A percentile compares a stretch with the other conserved stretches of the same genome.
Evolutionary conservation across 2,113 vertebrate genomes (phyloP).

Genomic region (Catharus fuscescens): DNA sequence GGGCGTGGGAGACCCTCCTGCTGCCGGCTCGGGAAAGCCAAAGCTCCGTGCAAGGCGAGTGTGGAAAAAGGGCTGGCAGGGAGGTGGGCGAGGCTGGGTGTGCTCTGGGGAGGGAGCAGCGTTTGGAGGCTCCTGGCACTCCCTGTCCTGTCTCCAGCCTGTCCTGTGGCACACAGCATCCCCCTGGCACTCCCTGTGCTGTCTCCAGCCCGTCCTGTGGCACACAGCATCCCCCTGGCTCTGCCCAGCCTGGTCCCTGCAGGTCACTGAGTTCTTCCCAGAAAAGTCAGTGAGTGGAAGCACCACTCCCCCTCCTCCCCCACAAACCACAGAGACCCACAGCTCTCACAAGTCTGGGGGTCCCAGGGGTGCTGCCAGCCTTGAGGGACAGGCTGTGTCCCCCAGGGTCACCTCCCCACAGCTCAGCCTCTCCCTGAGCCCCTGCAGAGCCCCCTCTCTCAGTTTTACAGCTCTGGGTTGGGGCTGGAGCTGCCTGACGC

Average conservation of each 20-base stretch:
- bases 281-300: not conserved
- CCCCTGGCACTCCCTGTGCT: not conserved
- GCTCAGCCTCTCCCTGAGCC: not conserved
- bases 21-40: not conserved
- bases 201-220: not conserved
- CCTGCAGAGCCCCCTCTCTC: not conserved
- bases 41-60: accelerated
- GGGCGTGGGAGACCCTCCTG: slow-evolving; percentile 3
- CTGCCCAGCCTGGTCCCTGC: not conserved
- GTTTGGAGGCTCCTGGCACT: not conserved
- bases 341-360: not conserved
- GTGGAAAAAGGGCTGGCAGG: not conserved
- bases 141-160: not conserved
- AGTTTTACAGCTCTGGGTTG: accelerated
- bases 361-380: not conserved
- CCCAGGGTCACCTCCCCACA: not conserved
- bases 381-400: not conserved
- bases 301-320: accelerated
- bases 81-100: too few relatives aligned
- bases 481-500: not conserved
- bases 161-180: not conserved
- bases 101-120: not conserved
- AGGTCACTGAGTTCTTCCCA: not conserved
- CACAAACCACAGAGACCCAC: not conserved
- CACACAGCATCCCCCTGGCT: not conserved